Evolutionary conservation across 2,797 vertebrate genomes (phyloP).

Genomic region (Sus cebifrons): DNA sequence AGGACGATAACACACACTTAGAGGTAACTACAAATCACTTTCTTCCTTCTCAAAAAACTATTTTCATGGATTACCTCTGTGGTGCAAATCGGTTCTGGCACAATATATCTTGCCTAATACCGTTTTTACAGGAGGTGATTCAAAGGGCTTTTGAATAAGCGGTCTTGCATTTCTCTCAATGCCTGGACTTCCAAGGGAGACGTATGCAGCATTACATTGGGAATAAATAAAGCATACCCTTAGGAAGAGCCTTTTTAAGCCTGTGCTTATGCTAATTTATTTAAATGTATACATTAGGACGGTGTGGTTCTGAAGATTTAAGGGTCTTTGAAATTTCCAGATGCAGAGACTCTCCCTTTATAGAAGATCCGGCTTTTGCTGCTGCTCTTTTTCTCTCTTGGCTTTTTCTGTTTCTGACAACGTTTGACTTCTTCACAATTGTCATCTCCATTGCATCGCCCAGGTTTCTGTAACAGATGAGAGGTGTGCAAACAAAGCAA

Average conservation of each 20-base stretch:
- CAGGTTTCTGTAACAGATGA: background rate
- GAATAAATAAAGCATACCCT: slow-evolving; percentile 73
- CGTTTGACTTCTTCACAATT: background rate
- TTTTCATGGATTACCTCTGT: slow-evolving; percentile 43
- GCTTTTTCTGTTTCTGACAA: slow-evolving; percentile 17
- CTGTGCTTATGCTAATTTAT: slow-evolving; percentile 78
- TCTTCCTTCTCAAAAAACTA: slow-evolving; percentile 61
- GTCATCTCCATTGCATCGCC: no score
- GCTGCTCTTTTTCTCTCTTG: background rate
- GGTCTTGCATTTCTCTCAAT: background rate
- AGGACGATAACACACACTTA: background rate
- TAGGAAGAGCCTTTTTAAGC: slow-evolving; percentile 21
- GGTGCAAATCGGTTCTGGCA: background rate
- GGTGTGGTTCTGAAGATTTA: slow-evolving; percentile 42
- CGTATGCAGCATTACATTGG: background rate
- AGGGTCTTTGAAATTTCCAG: slow-evolving; percentile 38
- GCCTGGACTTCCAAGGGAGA: slow-evolving; percentile 62
- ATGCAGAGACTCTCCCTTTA: background rate
- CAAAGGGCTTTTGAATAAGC: slow-evolving; percentile 60
- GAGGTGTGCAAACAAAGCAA: background rate
- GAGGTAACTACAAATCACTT: slow-evolving; percentile 61
- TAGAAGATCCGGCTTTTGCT: slow-evolving; percentile 50
- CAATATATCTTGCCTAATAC: slow-evolving; percentile 54
- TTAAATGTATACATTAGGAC: slow-evolving; percentile 75
- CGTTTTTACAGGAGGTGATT: slow-evolving; percentile 35